Evolutionary conservation across 1,140 invertebrate species (phyloP), one percentile per base, ranked within the genome.

Genomic region (Aphelinus certus): DNA sequence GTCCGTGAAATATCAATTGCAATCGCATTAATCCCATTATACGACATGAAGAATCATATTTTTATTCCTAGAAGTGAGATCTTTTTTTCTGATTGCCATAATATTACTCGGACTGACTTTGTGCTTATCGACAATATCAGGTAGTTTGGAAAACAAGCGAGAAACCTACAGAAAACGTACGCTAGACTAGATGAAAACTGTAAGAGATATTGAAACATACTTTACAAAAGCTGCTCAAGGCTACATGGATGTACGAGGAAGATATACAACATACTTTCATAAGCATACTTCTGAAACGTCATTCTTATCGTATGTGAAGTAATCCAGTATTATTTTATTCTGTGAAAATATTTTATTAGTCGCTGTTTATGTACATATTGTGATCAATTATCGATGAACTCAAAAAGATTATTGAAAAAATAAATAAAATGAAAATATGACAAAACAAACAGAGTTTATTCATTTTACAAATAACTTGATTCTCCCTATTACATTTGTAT

Each of bases 51-150:
- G 26, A 53, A 53, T 53, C 51, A 9, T 53, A 53, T 42, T 53
- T 49, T 65, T 46, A 63, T 63, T 62, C n/a, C 45, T 10, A 43
- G 1, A 45, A 7, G 43, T 4, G 58, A 60, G 6, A 60, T 60
- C 2, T 60, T 42, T 45, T 3, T 60, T 2, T 47, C 51, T 6
- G 1, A 9, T 42, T 42, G 51, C 9, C 42, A 68, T 61, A 6
- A 55, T 65, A 75, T 75, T 75, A 75, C 58, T 66, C 62, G 68
- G 62, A 45, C 55, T 71, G 68, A 66, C 73, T 66, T 75, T 71
- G n/a, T 71, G 63, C 66, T 75, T 58, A 71, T 71, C 6, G 73
- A 75, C 73, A 75, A 75, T 75, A 75, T 49, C 46, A 26, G 47
- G 56, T 70, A 26, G 26, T 26, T 26, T 75, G 57, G 46, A 58